These are phyloP conservation scores for Ranitomeya variabilis DNA, from an alignment of 2,113 vertebrate genomes.

Conservation along the genomic window DNA sequence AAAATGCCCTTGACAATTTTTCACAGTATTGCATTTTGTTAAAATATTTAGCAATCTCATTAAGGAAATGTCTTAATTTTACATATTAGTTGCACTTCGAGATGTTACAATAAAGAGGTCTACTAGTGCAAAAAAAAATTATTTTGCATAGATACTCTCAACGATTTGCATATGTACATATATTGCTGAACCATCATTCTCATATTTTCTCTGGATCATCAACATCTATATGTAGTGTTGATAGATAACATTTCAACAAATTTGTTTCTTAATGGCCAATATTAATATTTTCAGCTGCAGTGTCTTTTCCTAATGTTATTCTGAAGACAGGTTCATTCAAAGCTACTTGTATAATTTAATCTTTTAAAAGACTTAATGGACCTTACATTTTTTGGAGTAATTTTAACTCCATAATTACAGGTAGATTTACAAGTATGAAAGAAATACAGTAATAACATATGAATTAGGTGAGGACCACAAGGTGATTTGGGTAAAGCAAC, in stretches of 20 bases:
- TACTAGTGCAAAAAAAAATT: constrained; percentile 75
- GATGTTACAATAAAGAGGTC: constrained; percentile 81
- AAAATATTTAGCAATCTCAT: constrained; percentile 89
- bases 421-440: constrained; percentile 79
- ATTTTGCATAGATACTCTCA: constrained; percentile 76
- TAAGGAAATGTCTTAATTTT: constrained; percentile 85
- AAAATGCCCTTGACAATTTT: constrained; percentile 87
- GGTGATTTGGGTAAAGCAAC: not conserved
- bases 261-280: constrained; percentile 77
- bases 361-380: constrained; percentile 83
- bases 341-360: constrained; percentile 72
- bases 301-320: constrained; percentile 78
- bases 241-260: constrained; percentile 78
- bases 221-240: constrained; percentile 63
- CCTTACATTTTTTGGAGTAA: constrained; percentile 81
- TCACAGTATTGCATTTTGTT: constrained; percentile 79
- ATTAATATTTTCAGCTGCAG: constrained; percentile 78
- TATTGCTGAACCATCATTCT: constrained; percentile 75
- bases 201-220: constrained; percentile 76
- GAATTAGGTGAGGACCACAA: not conserved
- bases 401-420: constrained; percentile 75
- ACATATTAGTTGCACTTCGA: constrained; percentile 82
- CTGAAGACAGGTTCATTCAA: constrained; percentile 79
- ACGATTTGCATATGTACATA: constrained; percentile 85
- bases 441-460: constrained; percentile 66